Base-by-base conservation (phyloP, 2,888 invertebrate genomes). In the Dascillus cervinus region DNA sequence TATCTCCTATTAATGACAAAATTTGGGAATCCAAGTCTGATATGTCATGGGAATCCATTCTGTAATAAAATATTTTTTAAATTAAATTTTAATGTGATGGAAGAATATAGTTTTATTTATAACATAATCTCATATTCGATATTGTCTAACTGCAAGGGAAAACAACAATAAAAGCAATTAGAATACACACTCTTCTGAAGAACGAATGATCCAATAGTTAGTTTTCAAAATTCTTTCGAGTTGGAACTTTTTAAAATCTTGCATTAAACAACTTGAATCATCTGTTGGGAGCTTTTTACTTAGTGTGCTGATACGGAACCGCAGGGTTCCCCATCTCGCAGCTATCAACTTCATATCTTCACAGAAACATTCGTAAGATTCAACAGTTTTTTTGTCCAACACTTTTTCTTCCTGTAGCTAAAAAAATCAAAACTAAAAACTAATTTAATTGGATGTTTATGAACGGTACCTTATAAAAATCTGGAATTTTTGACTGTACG, bases 151-250 rank as follows among this genome's bases (percentile, higher is more conserved):
- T n/a, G n/a, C n/a, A n/a, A n/a, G n/a, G n/a, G n/a, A n/a, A n/a
- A n/a, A n/a, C n/a, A n/a, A n/a, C n/a, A n/a, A n/a, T n/a, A n/a
- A n/a, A n/a, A n/a, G n/a, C n/a, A n/a, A n/a, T n/a, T n/a, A n/a
- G n/a, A 36, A 9, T 30, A 45, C 58, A 50, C 51, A 60, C 60
- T 53, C 52, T 37, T 57, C 52, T 23, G 46, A 39, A 22, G 45
- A 46, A 24, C 61, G 47, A 29, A 55, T 52, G 14, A 62, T 49
- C 62, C 62, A 62, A 42, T 58, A 60, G 41, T 58, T 59, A 8
- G 51, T 55, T 15, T 55, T 50, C 26, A 60, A 46, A 20, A 62
- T 50, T 44, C 51, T 54, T 39, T 55, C 56, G 32, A 58, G 56
- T 31, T 50, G 38, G 26, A 43, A 43, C 37, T 41, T 41, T 37